A percentile compares a stretch with the other conserved stretches of the same genome.
phyloP scores from a whole-genome alignment of 23 tunicate species.

The Halocynthia aurantium region DNA sequence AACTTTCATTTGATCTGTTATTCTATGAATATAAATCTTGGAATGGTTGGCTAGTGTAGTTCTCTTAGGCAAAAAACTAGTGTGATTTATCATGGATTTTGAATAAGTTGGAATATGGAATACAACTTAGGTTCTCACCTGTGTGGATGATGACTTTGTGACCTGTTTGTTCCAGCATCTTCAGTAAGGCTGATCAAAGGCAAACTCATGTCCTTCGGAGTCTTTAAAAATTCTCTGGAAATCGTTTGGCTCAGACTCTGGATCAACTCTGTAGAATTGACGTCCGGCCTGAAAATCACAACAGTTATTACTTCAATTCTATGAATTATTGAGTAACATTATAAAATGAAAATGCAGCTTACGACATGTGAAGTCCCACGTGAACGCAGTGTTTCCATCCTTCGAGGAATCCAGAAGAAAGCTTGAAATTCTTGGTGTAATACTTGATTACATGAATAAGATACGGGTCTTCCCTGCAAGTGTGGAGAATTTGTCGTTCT shows the following conservation, averaged over 20 bases:
- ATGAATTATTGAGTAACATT: constrained; percentile 2
- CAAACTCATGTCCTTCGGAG: constrained; percentile 48
- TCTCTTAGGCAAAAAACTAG: too few species aligned
- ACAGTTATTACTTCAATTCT: neutral
- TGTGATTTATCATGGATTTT: too few species aligned
- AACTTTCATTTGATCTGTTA: neutral
- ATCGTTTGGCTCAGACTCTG: constrained; percentile 39
- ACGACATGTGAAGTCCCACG: constrained; percentile 35
- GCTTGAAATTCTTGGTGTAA: constrained; percentile 78
- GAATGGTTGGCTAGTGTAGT: too few species aligned
- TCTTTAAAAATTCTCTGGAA: constrained; percentile 39
- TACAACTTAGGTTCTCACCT: constrained; percentile 18
- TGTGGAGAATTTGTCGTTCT: constrained; percentile 53
- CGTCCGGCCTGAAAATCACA: constrained; percentile 21
- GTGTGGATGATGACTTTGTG: constrained; percentile 52
- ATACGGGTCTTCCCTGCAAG: constrained; percentile 56
- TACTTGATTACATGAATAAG: constrained; percentile 62
- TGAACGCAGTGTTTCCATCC: constrained; percentile 81
- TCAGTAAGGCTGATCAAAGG: constrained; percentile 41
- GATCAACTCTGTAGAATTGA: constrained; percentile 12
- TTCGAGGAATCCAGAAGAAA: constrained; percentile 61
- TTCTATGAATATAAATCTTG: neutral
- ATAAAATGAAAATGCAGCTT: constrained; percentile 22
- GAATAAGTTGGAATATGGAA: too few species aligned
- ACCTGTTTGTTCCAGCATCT: constrained; percentile 36